Percentiles rank a stretch among this genome's conserved stretches.
These are phyloP conservation scores for Plecotus auritus DNA, from an alignment of 2,113 vertebrate species.

Conservation along the genomic window DNA sequence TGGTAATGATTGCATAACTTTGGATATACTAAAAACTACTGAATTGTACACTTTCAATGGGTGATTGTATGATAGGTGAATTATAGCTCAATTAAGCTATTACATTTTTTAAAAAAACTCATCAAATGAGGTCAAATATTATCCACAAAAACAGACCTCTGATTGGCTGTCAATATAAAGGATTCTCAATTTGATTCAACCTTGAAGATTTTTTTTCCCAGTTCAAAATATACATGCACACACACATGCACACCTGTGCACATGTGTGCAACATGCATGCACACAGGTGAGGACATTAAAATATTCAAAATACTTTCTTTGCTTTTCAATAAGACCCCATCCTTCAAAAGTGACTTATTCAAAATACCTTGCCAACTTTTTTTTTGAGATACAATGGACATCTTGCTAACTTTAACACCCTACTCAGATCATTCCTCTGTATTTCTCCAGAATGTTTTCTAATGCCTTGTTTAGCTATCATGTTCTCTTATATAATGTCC, in stretches of 20 bases:
- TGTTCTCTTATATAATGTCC: background rate
- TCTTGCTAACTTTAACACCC: background rate
- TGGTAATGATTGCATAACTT: background rate
- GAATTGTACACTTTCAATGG: background rate
- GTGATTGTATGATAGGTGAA: background rate
- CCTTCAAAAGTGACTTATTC: background rate
- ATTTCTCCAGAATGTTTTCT: slow-evolving; percentile 17
- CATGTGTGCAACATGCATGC: background rate
- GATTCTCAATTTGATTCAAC: slow-evolving; percentile 8
- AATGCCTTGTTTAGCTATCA: background rate
- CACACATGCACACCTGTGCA: background rate
- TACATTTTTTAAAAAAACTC: background rate
- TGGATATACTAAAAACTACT: slow-evolving; percentile 6
- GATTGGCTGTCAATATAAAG: background rate
- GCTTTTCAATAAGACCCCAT: background rate
- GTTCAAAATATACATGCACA: background rate
- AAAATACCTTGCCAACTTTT: background rate
- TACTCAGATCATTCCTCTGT: background rate
- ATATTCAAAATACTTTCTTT: background rate
- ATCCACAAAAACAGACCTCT: background rate
- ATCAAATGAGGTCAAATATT: background rate
- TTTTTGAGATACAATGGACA: background rate
- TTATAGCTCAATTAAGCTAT: background rate
- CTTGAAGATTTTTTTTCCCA: background rate
- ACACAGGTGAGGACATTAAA: slow-evolving; percentile 2